phyloP scores from a whole-genome alignment of 2,113 vertebrate species.

The Hippocampus comes region DNA sequence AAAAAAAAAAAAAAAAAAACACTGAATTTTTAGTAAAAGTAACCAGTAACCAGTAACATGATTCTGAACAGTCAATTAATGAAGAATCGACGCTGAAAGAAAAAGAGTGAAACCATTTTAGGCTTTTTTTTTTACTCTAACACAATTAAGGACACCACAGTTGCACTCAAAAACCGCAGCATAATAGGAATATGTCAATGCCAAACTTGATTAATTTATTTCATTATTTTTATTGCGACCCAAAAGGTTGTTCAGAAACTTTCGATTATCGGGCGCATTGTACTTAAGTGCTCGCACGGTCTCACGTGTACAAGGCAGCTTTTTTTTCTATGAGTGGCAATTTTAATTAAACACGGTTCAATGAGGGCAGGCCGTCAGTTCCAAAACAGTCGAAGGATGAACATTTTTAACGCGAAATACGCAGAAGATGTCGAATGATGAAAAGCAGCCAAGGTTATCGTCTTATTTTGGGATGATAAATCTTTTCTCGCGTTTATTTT shows the following conservation, averaged over 20 bases:
- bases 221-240: neutral
- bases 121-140: constrained; percentile 1
- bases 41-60: no score
- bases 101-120: neutral
- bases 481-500: constrained; percentile 17
- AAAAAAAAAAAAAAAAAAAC: neutral
- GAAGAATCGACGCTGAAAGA: neutral
- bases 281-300: neutral
- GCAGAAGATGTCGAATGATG: constrained; percentile 8
- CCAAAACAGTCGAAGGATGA: constrained; percentile 10
- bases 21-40: constrained; percentile 13
- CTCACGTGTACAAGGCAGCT: constrained; percentile 25
- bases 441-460: constrained; percentile 32
- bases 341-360: constrained; percentile 39
- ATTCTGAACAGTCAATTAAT: constrained; percentile 1
- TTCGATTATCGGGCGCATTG: constrained; percentile 1
- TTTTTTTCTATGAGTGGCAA: neutral
- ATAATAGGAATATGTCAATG: constrained; percentile 7
- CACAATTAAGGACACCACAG: neutral
- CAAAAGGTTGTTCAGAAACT: constrained; percentile 14
- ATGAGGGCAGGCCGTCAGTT: constrained; percentile 14
- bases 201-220: neutral
- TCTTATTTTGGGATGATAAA: constrained; percentile 18
- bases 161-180: constrained; percentile 6
- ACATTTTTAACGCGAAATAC: constrained; percentile 27